These are phyloP conservation scores for fruit fly (Drosophila melanogaster) DNA, from an alignment of 1,140 invertebrate genomes.

Conservation along the genomic window Release_6_plus_ISO1_MT NT_033779.5:18428501-18429000, in stretches of 20 bases:
- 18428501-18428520: conserved; percentile 67
- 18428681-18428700: conserved; percentile 77
- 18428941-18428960: conserved; percentile 30
- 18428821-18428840: conserved; percentile 25
- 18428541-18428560: conserved; percentile 46
- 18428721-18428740: conserved; percentile 75
- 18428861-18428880: conserved; percentile 24
- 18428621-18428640: conserved; percentile 30
- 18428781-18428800: conserved; percentile 58
- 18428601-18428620: not conserved
- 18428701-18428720: conserved; percentile 62
- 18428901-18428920: conserved; percentile 72
- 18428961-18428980: conserved; percentile 71
- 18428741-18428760: conserved; percentile 63
- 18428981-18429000: conserved; percentile 41
- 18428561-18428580: conserved; percentile 31
- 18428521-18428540: conserved; percentile 66
- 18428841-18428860: conserved; percentile 70
- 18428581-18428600: conserved; percentile 30
- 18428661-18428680: conserved; percentile 40
- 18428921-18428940: conserved; percentile 45
- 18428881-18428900: conserved; percentile 55
- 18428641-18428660: conserved; percentile 50
- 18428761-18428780: conserved; percentile 17
- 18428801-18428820: conserved; percentile 24